Evolutionary conservation across 2,888 invertebrate genomes (phyloP), one percentile per base, ranked within the genome.

Genomic region (Eupsilia transversa): DNA sequence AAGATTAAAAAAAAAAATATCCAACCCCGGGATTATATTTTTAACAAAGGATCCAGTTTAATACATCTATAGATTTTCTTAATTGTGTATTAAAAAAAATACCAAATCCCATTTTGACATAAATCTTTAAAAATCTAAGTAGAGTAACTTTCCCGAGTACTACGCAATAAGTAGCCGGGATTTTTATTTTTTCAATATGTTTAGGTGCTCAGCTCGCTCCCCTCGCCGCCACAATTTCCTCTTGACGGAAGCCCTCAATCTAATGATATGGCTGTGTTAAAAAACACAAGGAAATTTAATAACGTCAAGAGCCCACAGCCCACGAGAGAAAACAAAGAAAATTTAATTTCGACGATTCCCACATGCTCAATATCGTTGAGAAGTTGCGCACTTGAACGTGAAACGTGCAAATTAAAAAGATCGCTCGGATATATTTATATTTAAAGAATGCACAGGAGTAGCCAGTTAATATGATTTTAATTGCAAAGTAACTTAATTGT

Each of bases 241-340:
- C 95, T 95, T 95, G 96, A 96, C 96, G 96, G 96, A 95, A 96
- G 93, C 96, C 96, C 96, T 96, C 96, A 96, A 96, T 96, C 96
- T 96, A 96, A 96, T 96, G 96, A 96, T 96, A 96, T 95, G 95
- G 95, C 95, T 95, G 95, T 95, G 96, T 96, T 96, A 96, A 96
- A 96, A 96, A 96, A 96, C 96, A 96, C 96, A 96, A 96, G 96
- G 95, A 96, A 96, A 96, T 96, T 96, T 96, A 96, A 96, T 96
- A 96, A 96, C 96, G 95, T 92, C 93, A 92, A 93, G 92, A 92
- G 92, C 93, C 91, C 90, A 90, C 91, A 91, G 93, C 92, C 93
- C 92, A 89, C 91, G 89, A 89, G 92, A 92, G 90, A 95, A 95
- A 96, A 96, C 95, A 96, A 96, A 96, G 96, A 95, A 96, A 96